These are phyloP conservation scores for Spinus olivaceus DNA, from an alignment of 2,797 vertebrate species.

Conservation along the genomic window DNA sequence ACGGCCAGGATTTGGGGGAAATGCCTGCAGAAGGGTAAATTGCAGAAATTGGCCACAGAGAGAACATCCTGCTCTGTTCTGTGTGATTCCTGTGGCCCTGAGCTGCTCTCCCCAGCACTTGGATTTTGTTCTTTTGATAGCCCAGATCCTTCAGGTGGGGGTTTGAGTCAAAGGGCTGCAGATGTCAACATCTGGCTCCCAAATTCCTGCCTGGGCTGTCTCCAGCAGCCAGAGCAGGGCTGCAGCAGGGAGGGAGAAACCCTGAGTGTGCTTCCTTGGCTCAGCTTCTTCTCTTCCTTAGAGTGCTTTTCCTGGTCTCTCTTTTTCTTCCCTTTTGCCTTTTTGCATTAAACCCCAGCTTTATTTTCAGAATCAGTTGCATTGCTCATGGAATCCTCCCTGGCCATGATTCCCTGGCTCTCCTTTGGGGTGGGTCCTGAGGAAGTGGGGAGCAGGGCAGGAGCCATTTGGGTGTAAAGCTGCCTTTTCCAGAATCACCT, in stretches of 20 bases:
- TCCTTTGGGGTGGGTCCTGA: neutral
- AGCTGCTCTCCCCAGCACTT: neutral
- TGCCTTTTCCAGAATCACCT: neutral
- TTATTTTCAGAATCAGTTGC: neutral
- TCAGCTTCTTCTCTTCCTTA: neutral
- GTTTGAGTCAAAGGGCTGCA: neutral
- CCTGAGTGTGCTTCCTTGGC: neutral
- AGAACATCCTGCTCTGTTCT: neutral
- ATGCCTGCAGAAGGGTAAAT: neutral
- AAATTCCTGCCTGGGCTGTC: neutral
- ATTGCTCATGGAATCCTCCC: neutral
- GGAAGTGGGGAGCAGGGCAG: neutral
- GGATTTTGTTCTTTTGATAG: neutral
- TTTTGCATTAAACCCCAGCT: neutral
- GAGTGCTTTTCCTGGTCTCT: neutral
- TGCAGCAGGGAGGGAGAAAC: neutral
- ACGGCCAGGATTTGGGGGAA: neutral
- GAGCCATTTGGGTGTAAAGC: neutral
- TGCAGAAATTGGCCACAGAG: rapidly evolving
- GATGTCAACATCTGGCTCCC: neutral
- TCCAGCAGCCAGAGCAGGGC: neutral
- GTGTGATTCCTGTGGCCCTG: neutral
- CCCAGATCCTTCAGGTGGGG: neutral
- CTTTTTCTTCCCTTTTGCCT: neutral
- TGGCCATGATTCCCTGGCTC: neutral